These are phyloP conservation scores for Cheilosia vernalis DNA, from an alignment of 2,888 invertebrate genomes.

Conservation along the genomic window DNA sequence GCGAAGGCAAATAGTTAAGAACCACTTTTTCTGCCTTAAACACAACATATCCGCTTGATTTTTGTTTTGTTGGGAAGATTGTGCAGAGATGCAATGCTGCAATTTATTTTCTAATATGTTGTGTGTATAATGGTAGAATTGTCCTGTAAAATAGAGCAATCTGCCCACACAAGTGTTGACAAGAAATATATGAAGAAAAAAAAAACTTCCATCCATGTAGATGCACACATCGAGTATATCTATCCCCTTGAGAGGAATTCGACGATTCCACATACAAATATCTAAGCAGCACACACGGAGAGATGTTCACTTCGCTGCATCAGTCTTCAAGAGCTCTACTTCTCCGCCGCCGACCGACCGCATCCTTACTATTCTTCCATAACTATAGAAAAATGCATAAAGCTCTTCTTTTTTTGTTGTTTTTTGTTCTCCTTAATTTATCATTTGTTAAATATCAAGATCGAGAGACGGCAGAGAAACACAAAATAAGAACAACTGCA, in stretches of 20 bases:
- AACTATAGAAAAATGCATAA: slow-evolving; percentile 13
- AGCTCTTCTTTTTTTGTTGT: background rate
- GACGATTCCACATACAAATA: background rate
- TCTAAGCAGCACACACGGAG: background rate
- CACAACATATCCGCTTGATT: no score
- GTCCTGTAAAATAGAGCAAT: slow-evolving; percentile 23
- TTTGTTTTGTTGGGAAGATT: no score
- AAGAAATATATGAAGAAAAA: slow-evolving; percentile 1
- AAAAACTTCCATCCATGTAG: background rate
- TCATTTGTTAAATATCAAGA: slow-evolving; percentile 43
- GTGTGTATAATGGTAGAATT: no score
- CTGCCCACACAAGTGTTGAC: slow-evolving; percentile 7
- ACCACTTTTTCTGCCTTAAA: no score
- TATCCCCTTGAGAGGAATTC: background rate
- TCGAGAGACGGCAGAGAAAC: slow-evolving; percentile 24
- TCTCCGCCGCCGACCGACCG: background rate
- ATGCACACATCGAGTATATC: background rate
- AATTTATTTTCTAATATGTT: no score
- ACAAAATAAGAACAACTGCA: slow-evolving; percentile 39
- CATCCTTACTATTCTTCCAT: slow-evolving; percentile 13
- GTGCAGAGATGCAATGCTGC: no score
- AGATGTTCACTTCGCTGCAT: slow-evolving; percentile 4
- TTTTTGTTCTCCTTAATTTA: slow-evolving; percentile 40
- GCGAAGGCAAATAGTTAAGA: no score
- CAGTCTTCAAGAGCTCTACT: background rate